Conservation (phyloP, 2,888 invertebrate genomes). For the Trachelus tabidus region DNA sequence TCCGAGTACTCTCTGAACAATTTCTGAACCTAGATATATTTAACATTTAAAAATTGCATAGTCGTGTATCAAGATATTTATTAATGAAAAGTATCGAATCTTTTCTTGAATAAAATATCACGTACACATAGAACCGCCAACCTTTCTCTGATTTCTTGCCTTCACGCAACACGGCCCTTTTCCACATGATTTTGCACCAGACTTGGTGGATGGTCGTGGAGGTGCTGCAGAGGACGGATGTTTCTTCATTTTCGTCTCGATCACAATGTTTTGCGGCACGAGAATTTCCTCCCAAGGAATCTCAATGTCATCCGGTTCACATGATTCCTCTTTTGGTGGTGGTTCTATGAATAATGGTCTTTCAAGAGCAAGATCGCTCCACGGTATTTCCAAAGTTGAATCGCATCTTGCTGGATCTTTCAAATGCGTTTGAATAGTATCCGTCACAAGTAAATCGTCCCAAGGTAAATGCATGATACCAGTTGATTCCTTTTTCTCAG, state of each 20-base stretch:
- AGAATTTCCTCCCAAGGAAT: constrained; percentile 56
- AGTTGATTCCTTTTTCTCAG: constrained; percentile 34
- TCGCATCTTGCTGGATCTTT: constrained; percentile 32
- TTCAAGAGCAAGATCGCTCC: constrained; percentile 44
- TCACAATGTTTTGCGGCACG: constrained; percentile 46
- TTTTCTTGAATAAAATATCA: neutral
- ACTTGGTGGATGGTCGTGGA: constrained; percentile 15
- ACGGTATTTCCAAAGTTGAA: constrained; percentile 51
- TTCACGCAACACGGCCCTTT: neutral
- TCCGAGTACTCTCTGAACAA: neutral
- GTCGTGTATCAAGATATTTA: neutral
- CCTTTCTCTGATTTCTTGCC: neutral
- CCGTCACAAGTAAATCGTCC: constrained; percentile 47
- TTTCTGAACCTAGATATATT: neutral
- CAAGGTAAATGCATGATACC: constrained; percentile 47
- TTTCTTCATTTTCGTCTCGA: constrained; percentile 34
- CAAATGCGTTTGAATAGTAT: constrained; percentile 22
- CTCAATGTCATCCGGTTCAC: constrained; percentile 44
- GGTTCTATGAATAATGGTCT: constrained; percentile 37
- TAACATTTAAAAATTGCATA: neutral
- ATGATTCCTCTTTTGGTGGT: constrained; percentile 30
- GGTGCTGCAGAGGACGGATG: constrained; percentile 41
- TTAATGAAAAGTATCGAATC: neutral
- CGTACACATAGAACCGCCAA: neutral
- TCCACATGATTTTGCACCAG: neutral